Base-by-base conservation (phyloP, 2,113 vertebrate species). In the Saccopteryx leptura region DNA sequence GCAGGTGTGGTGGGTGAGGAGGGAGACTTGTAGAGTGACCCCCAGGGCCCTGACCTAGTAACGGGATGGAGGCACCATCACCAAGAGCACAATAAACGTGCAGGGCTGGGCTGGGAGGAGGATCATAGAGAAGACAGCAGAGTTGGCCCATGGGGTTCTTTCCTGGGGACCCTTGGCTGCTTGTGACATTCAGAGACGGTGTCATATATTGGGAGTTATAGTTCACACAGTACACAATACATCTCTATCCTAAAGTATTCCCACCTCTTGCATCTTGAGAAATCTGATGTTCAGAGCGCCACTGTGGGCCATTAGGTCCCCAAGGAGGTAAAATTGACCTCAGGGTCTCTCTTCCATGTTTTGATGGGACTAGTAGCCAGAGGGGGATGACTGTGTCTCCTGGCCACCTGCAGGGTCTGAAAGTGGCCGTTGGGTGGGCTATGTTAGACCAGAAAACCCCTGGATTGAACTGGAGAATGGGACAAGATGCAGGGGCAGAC, bases 211-310 rank as follows among this genome's bases (percentile, higher is more conserved):
- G 13, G n/a, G 39, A 60, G 4, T n/a, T 31, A 33, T 28, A 50
- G 23, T 87, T 81, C 58, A 46, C 18, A 12, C 39, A 39, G 39
- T 39, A 39, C 39, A 39, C 31, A 18, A 31, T 33, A 48, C 31
- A 48, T 87, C 66, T 50, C 66, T 33, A 26, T 17, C 9, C 2
- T 24, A 9, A 87, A 60, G 21, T 56, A 50, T 31, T 28, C 61
- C 46, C 69, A 21, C 52, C 69, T 54, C 19, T 26, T 10, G 7
- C 83, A 58, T 56, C 52, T 46, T 69, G 46, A 39, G 21, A 18
- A 63, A 56, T 9, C 7, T 81, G 78, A 88, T 93, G 54, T 68
- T 23, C 23, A 94, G 56, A 66, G 93, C 88, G 15, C 83, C 93
- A 9, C 50, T 4, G 1, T 78, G 48, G 9, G 56, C 1, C 0